Conservation (phyloP, 2,888 invertebrate genomes). For the Tyria jacobaeae region DNA sequence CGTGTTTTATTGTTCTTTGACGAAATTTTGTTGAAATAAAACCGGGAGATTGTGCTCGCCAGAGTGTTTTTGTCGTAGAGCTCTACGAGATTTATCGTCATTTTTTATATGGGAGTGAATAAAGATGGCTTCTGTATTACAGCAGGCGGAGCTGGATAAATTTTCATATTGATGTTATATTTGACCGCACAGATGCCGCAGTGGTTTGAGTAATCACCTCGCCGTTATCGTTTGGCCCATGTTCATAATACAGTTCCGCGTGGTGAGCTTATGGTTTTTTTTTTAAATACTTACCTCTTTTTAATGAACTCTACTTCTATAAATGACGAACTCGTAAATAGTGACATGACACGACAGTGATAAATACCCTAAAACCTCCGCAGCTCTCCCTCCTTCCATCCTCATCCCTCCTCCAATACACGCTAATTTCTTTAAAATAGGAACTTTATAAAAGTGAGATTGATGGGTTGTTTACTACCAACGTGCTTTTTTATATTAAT, state of each 20-base stretch:
- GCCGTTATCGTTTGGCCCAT: not conserved
- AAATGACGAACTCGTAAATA: too few species aligned
- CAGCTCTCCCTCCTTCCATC: too few species aligned
- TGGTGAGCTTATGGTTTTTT: too few species aligned
- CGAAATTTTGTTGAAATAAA: constrained; percentile 49
- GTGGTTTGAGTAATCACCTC: not conserved
- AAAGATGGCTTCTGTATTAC: constrained; percentile 3
- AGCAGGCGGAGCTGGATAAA: not conserved
- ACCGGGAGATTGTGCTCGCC: constrained; percentile 41
- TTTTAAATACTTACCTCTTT: too few species aligned
- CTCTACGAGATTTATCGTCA: constrained; percentile 21
- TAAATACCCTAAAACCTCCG: too few species aligned
- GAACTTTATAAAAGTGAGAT: too few species aligned
- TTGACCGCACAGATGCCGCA: not conserved
- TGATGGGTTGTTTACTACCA: too few species aligned
- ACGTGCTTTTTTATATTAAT: too few species aligned
- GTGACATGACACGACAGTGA: too few species aligned
- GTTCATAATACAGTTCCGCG: not conserved
- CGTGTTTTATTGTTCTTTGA: constrained; percentile 48
- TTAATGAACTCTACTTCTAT: too few species aligned
- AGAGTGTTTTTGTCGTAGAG: constrained; percentile 31
- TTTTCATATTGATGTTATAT: not conserved
- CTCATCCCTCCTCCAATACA: too few species aligned
- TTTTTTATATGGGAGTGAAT: constrained; percentile 6
- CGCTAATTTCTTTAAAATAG: too few species aligned